These are phyloP conservation scores for Parauchenoglanis ngamensis DNA, from an alignment of 2,797 vertebrate genomes.

Conservation along the genomic window DNA sequence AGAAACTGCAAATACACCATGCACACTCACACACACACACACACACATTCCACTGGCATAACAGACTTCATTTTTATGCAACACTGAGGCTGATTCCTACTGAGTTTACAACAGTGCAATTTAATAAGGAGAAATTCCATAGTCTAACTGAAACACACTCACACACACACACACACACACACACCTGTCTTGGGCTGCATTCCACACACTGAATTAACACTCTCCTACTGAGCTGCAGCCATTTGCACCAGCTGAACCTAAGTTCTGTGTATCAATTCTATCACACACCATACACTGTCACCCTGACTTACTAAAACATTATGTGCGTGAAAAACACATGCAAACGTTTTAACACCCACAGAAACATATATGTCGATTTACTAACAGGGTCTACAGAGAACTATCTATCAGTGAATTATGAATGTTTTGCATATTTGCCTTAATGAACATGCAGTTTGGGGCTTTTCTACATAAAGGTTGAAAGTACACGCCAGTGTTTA, in stretches of 20 bases:
- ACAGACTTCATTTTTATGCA: conserved; percentile 4
- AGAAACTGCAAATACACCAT: not conserved
- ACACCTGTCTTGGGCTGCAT: conserved; percentile 35
- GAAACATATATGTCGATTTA: not conserved
- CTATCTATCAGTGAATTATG: not conserved
- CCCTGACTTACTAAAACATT: not conserved
- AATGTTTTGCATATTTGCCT: not conserved
- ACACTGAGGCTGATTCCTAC: conserved; percentile 15
- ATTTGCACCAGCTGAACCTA: not conserved
- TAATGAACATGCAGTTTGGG: not conserved
- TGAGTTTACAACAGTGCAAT: conserved; percentile 31
- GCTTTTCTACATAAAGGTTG: not conserved
- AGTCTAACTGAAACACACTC: conserved; percentile 28
- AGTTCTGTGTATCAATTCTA: conserved; percentile 2
- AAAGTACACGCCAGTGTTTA: not conserved
- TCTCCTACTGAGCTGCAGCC: conserved; percentile 19
- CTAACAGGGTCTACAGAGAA: not conserved
- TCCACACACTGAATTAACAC: conserved; percentile 19
- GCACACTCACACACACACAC: not conserved
- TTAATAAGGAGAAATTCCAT: conserved; percentile 32
- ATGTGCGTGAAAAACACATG: not conserved
- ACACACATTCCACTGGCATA: conserved; percentile 12
- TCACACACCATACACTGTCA: not conserved
- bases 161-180: conserved; percentile 33
- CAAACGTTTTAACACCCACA: not conserved